Conservation (phyloP, 1,140 invertebrate genomes). For the Pogonomyrmex barbatus region DNA sequence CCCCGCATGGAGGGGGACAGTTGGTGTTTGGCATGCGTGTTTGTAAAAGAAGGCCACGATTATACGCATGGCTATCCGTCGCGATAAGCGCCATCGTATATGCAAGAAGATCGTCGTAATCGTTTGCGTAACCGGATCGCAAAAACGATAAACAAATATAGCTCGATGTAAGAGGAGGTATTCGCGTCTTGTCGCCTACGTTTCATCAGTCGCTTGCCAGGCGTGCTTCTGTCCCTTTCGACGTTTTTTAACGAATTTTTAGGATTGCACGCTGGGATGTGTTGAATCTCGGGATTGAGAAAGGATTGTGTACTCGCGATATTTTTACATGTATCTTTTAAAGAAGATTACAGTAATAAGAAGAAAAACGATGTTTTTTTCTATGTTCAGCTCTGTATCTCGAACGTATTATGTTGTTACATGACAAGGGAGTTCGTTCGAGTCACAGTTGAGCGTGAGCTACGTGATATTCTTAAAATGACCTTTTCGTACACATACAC, state of each 20-base stretch:
- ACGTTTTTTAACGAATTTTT: not conserved
- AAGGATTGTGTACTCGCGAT: not conserved
- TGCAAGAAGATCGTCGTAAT: conserved; percentile 34
- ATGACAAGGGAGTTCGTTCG: not conserved
- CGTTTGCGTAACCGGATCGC: conserved; percentile 51
- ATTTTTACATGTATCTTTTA: not conserved
- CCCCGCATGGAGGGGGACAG: not conserved
- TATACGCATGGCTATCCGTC: conserved; percentile 36
- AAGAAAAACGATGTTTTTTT: not conserved
- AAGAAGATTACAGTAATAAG: not conserved
- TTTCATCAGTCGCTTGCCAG: conserved; percentile 22
- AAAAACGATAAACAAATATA: conserved; percentile 61
- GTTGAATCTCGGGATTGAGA: not conserved
- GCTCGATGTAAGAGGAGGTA: conserved; percentile 8
- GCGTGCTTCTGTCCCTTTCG: not conserved
- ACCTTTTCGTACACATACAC: conserved; percentile 35
- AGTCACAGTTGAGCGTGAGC: not conserved
- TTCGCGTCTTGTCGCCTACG: not conserved
- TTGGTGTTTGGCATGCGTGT: conserved; percentile 50
- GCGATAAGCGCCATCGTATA: conserved; percentile 32
- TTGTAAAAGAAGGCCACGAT: conserved; percentile 55
- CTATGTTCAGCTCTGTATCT: not conserved
- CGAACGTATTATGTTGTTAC: not conserved
- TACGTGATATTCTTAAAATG: conserved; percentile 58
- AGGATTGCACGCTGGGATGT: not conserved